Evolutionary conservation across 2,888 invertebrate genomes (phyloP).

Genomic region (Tanypteryx hageni): DNA sequence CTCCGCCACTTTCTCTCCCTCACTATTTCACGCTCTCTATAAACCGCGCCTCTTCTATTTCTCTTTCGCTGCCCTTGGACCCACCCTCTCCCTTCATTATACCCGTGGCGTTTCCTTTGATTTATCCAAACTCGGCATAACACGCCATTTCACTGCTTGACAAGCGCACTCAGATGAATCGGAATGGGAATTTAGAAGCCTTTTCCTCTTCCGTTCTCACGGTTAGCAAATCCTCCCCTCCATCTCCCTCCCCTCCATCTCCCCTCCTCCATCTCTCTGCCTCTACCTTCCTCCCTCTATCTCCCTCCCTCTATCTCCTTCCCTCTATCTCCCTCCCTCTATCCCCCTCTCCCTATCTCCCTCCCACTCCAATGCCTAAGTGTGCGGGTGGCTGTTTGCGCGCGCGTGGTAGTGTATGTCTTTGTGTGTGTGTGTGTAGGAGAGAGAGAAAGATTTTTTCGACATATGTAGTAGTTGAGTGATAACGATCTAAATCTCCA

Average conservation of each 20-base stretch:
- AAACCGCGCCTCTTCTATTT: no score
- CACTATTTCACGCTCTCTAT: not conserved
- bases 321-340: no score
- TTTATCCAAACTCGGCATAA: not conserved
- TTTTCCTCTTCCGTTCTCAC: not conserved
- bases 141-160: not conserved
- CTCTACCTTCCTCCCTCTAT: not conserved
- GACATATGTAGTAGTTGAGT: no score
- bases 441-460: no score
- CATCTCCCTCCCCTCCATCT: not conserved
- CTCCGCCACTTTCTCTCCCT: not conserved
- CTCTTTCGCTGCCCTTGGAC: no score
- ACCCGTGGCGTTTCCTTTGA: not conserved
- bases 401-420: no score
- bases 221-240: not conserved
- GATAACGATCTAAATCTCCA: no score
- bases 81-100: not conserved
- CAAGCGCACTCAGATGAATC: not conserved
- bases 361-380: no score
- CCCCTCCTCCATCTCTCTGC: no score
- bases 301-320: not conserved
- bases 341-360: not conserved
- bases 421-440: no score
- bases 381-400: no score
- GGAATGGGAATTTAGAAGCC: not conserved